Conservation (phyloP, 2,113 vertebrate genomes). For the Sigmodon hispidus region DNA sequence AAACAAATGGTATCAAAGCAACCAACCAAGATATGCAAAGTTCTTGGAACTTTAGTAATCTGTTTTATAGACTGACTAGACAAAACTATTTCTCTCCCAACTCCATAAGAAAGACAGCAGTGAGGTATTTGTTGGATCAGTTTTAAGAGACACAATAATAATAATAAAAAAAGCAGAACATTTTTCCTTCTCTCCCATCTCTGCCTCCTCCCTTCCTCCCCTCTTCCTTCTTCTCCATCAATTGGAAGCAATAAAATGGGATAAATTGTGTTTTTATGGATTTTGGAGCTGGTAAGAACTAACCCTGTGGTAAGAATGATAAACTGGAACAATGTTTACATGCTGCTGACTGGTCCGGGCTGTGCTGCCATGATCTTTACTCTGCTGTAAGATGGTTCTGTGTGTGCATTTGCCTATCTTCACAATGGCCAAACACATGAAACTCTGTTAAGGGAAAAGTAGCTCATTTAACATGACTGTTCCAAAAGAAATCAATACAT, state of each 20-base stretch:
- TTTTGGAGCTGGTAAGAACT: conserved; percentile 33
- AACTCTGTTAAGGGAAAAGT: background rate
- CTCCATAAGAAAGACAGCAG: conserved; percentile 20
- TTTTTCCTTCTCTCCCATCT: background rate
- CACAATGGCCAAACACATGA: background rate
- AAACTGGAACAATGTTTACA: background rate
- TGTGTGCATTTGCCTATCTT: background rate
- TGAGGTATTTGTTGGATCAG: conserved; percentile 40
- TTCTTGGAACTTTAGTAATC: conserved; percentile 39
- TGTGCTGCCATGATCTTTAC: background rate
- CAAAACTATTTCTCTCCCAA: conserved; percentile 40
- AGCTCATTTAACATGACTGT: background rate
- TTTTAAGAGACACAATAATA: conserved; percentile 46
- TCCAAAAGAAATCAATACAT: background rate
- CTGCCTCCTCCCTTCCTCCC: background rate
- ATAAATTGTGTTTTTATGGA: conserved; percentile 30
- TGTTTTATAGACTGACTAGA: conserved; percentile 31
- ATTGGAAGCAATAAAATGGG: conserved; percentile 35
- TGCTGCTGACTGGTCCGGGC: background rate
- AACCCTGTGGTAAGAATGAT: background rate
- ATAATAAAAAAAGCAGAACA: background rate
- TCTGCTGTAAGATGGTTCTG: background rate
- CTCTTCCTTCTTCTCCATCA: background rate
- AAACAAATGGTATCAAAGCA: background rate
- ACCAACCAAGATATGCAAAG: background rate